Base-by-base conservation (phyloP, 2,888 invertebrate genomes). In the Pyrgus malvae region DNA sequence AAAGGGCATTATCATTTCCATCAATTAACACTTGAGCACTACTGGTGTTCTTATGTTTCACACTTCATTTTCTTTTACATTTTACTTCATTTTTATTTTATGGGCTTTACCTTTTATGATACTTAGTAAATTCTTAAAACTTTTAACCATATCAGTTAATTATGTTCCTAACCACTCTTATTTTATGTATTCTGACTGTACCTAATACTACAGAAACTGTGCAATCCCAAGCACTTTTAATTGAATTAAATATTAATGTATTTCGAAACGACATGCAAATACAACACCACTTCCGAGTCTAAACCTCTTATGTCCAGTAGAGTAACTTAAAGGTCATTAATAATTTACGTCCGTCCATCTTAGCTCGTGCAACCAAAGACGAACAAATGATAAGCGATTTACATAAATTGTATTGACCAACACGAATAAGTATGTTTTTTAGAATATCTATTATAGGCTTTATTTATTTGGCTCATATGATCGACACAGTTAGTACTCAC, bases 281-380 rank as follows among this genome's bases (percentile, higher is more conserved):
- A 40, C 31, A 46, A 21, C 44, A 16, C 44, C 44, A 45, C 45
- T 53, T 53, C 45, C 53, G 45, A 31, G 38, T 53, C 31, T 53
- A 53, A 53, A 31, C 53, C 53, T 53, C 45, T 53, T 53, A 53
- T 31, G 53, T 53, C 53, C 45, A 53, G 53, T 25, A 31, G 11
- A 21, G 37, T 48, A 48, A 48, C 45, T 46, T 48, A 48, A 23
- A 53, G 53, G 45, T 40, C 45, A 53, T 53, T 53, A 45, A 53
- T 31, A 31, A 53, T 53, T 53, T 31, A 53, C 38, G 17, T 31
- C 31, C 27, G 31, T 45, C n/a, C n/a, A n/a, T 53, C 19, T 37
- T 37, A 1, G 19, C 14, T 12, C 45, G 51, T 45, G n/a, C n/a
- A 17, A 51, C 25, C 27, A 12, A 8, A 2, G 23, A 25, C 33